A percentile compares a stretch with the other conserved stretches of the same genome.
Conservation (phyloP, 2,113 vertebrate species). For the Myrmophylax atrothorax region DNA sequence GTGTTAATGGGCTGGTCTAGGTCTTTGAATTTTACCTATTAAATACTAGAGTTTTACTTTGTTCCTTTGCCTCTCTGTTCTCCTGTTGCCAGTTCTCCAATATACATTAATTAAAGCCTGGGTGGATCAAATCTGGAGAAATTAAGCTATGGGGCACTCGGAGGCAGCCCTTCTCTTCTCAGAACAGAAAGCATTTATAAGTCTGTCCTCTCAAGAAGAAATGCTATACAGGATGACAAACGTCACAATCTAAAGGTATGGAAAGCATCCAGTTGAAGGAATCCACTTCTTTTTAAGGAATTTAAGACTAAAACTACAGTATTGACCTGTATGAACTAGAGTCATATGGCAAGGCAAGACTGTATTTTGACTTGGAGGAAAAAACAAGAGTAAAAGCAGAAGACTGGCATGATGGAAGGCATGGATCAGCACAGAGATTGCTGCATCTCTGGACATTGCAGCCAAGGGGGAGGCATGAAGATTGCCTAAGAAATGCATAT, state of each 20-base stretch:
- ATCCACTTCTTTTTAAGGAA: neutral
- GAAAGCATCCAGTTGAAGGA: neutral
- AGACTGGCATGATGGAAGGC: neutral
- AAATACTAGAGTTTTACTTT: neutral
- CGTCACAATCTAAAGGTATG: neutral
- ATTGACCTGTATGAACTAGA: neutral
- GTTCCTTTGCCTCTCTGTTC: neutral
- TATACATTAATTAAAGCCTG: neutral
- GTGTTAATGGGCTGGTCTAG: neutral
- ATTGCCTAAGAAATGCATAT: neutral
- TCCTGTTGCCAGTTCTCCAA: neutral
- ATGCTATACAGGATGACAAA: neutral
- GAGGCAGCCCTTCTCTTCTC: neutral
- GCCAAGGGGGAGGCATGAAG: neutral
- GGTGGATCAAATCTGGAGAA: neutral
- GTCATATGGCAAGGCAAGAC: neutral
- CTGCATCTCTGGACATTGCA: neutral
- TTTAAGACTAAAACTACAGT: neutral
- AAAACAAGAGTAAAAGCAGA: neutral
- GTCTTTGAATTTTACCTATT: neutral
- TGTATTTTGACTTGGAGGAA: neutral
- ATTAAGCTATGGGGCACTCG: neutral
- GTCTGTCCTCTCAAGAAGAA: neutral
- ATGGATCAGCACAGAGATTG: fast-evolving
- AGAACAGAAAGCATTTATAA: neutral